Base-by-base conservation (phyloP, 2,113 vertebrate genomes). In the Capreolus pygargus region DNA sequence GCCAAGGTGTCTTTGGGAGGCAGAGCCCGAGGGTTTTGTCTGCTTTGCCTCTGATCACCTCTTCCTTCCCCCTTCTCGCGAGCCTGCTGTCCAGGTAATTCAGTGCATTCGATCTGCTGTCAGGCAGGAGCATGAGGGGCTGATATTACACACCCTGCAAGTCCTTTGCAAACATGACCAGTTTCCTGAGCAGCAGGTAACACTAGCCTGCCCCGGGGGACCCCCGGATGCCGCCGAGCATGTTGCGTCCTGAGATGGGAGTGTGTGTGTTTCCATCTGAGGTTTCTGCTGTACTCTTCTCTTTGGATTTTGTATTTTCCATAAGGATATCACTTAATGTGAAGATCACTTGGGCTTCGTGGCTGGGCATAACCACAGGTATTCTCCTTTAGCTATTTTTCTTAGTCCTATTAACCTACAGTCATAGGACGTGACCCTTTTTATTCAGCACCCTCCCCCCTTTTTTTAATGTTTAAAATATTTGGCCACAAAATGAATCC, bases 91-190 rank as follows among this genome's bases (percentile, higher is more conserved):
- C 28, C 74, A 74, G 81, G 94, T 43, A 0, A 96, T 47, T 43
- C 94, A 54, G 60, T 84, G 52, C 91, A 95, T 82, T 64, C 10
- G 50, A 45, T 97, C 96, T 97, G 11, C 61, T 93, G 43, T 47
- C 14, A 16, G 76, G n/a, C 39, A 17, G 54, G 91, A 2, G 60
- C 89, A 23, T 3, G 25, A 39, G 7, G 33, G 39, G 30, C 12
- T 74, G 92, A 92, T 85, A 76, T 33, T 87, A 50, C 57, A 67
- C 11, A 52, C 60, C 10, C 64, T 28, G 55, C 39, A 86, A 6
- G 85, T 91, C 83, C 74, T 96, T 58, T 30, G 3, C 86, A 89
- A 28, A 70, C 30, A 4, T 4, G 14, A 95, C 58, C 52, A 43
- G 47, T 74, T 54, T 94, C 52, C 57, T 0, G 2, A 57, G 83